Conservation (phyloP, 2,888 invertebrate species). For the Ophion slaviceki region DNA sequence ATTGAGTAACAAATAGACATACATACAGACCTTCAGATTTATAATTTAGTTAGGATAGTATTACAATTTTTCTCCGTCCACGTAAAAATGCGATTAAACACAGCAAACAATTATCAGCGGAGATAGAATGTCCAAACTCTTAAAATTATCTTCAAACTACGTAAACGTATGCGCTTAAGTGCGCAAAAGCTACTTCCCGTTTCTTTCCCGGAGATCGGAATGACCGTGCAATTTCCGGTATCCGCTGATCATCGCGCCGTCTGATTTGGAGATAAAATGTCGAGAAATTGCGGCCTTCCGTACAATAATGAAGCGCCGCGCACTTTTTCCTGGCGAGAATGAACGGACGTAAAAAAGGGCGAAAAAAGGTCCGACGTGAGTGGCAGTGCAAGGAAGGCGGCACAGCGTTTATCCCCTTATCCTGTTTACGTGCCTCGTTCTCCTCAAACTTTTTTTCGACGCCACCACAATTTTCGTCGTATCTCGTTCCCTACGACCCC, state of each 20-base stretch:
- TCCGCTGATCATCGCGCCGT: not conserved
- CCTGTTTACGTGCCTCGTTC: conserved; percentile 65
- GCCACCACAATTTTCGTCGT: conserved; percentile 35
- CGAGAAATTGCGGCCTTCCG: conserved; percentile 8
- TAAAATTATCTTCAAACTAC: not conserved
- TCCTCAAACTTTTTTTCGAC: conserved; percentile 44
- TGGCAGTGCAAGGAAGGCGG: conserved; percentile 6
- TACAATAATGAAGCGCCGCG: conserved; percentile 41
- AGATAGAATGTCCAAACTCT: not conserved
- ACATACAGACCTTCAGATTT: too few species aligned
- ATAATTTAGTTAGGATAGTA: too few species aligned
- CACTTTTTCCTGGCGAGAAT: conserved; percentile 25
- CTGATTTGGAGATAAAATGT: not conserved
- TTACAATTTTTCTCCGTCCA: too few species aligned
- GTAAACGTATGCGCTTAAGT: not conserved
- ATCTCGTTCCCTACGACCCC: conserved; percentile 14
- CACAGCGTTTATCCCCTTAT: conserved; percentile 66
- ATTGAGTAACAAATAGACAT: too few species aligned
- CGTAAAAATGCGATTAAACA: too few species aligned
- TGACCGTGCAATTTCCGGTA: conserved; percentile 20
- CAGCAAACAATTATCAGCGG: too few species aligned
- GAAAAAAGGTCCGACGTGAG: conserved; percentile 27
- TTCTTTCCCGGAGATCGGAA: not conserved
- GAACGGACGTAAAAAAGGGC: conserved; percentile 9
- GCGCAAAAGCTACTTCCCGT: not conserved